phyloP scores from a whole-genome alignment of 2,888 invertebrate species.

The Alsophila aescularia region DNA sequence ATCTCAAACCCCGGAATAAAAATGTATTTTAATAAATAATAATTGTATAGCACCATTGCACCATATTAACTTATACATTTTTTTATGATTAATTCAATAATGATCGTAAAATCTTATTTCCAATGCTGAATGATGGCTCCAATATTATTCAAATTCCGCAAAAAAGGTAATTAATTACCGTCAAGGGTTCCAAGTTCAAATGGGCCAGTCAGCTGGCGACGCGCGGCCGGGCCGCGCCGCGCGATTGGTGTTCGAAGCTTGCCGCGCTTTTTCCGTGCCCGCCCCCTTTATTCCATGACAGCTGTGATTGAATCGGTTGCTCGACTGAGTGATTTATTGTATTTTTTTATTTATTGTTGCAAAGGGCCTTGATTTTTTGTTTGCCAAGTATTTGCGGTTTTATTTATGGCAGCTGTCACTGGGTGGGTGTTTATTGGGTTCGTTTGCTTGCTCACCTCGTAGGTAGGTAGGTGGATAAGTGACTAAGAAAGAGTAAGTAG shows the following conservation, averaged over 20 bases:
- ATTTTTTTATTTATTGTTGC: conserved; percentile 32
- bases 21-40: no score
- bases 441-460: conserved; percentile 16
- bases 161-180: conserved; percentile 56
- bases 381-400: conserved; percentile 57
- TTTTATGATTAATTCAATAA: no score
- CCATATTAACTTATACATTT: no score
- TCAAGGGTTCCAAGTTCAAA: conserved; percentile 78
- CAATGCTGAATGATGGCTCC: no score
- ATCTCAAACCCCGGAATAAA: no score
- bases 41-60: no score
- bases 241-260: conserved; percentile 80
- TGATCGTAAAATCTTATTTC: no score
- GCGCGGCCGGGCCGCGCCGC: conserved; percentile 55
- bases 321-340: conserved; percentile 76
- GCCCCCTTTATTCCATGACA: conserved; percentile 75
- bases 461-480: no score
- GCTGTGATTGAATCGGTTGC: conserved; percentile 78
- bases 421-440: conserved; percentile 31
- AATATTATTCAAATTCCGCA: conserved; percentile 43
- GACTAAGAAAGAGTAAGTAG: no score
- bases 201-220: conserved; percentile 70
- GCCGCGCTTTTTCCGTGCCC: conserved; percentile 79
- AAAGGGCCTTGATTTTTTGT: conserved; percentile 58
- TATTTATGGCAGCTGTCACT: conserved; percentile 65